Evolutionary conservation across 2,797 vertebrate genomes (phyloP).

Genomic region (Chrysocyon brachyurus): DNA sequence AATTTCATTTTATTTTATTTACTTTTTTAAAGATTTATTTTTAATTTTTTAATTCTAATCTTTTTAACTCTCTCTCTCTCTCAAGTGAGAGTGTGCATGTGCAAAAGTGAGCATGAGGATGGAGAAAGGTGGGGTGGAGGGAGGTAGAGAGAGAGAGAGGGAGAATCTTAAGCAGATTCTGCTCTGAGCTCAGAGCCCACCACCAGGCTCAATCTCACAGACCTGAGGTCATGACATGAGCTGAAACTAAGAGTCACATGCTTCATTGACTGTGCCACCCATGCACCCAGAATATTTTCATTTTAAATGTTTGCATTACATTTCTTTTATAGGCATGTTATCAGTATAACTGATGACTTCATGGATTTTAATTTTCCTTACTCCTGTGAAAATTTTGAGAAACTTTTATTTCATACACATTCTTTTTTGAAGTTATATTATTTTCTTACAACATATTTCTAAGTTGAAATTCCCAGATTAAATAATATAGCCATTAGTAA

Average conservation of each 20-base stretch:
- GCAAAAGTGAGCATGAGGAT: neutral
- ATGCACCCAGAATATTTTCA: neutral
- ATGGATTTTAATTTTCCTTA: neutral
- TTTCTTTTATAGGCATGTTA: neutral
- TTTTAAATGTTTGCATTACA: neutral
- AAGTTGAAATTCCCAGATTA: neutral
- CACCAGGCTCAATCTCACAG: neutral
- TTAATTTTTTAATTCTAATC: neutral
- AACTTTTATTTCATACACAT: neutral
- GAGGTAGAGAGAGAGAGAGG: neutral
- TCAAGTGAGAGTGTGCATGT: neutral
- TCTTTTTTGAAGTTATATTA: neutral
- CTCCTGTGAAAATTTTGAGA: neutral
- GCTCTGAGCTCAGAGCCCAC: neutral
- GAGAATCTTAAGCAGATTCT: neutral
- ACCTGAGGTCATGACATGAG: neutral
- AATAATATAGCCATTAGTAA: neutral
- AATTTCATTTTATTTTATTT: neutral
- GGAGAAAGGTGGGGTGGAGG: neutral
- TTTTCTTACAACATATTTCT: slow-evolving; percentile 23
- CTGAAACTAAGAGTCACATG: neutral
- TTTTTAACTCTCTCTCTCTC: no score
- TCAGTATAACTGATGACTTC: neutral
- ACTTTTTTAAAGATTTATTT: neutral
- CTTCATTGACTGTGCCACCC: neutral